Conservation (phyloP, 2,797 vertebrate species). For the Gymnocypris eckloni region DNA sequence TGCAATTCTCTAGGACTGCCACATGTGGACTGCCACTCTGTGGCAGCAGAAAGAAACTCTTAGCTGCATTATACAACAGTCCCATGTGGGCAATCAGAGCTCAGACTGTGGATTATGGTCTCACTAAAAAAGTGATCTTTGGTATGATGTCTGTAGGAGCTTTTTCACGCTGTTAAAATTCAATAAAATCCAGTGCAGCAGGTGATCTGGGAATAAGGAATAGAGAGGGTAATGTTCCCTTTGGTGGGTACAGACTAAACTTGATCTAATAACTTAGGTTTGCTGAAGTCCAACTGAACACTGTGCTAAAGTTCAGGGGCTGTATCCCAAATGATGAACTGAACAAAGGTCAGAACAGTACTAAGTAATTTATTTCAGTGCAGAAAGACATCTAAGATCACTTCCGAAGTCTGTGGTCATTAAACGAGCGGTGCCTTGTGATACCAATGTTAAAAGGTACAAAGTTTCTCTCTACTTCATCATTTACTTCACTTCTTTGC, state of each 20-base stretch:
- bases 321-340: slow-evolving; percentile 17
- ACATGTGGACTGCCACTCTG: slow-evolving; percentile 63
- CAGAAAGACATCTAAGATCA: not conserved
- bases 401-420: not conserved
- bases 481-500: not conserved
- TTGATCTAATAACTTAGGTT: slow-evolving; percentile 23
- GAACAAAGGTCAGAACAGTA: not conserved
- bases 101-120: slow-evolving; percentile 72
- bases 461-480: not conserved
- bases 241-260: slow-evolving; percentile 22
- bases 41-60: slow-evolving; percentile 77
- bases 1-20: slow-evolving; percentile 66
- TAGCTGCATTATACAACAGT: slow-evolving; percentile 76
- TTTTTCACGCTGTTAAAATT: slow-evolving; percentile 51
- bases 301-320: not conserved
- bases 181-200: slow-evolving; percentile 43
- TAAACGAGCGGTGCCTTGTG: not conserved
- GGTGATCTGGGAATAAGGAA: slow-evolving; percentile 49
- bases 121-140: slow-evolving; percentile 68
- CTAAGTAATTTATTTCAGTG: not conserved
- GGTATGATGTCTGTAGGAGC: slow-evolving; percentile 45
- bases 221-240: slow-evolving; percentile 41
- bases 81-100: slow-evolving; percentile 61
- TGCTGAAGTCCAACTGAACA: slow-evolving; percentile 11
- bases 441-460: not conserved